These are phyloP conservation scores for Andrena cerasifolii DNA, from an alignment of 1,140 invertebrate genomes.

Conservation along the genomic window DNA sequence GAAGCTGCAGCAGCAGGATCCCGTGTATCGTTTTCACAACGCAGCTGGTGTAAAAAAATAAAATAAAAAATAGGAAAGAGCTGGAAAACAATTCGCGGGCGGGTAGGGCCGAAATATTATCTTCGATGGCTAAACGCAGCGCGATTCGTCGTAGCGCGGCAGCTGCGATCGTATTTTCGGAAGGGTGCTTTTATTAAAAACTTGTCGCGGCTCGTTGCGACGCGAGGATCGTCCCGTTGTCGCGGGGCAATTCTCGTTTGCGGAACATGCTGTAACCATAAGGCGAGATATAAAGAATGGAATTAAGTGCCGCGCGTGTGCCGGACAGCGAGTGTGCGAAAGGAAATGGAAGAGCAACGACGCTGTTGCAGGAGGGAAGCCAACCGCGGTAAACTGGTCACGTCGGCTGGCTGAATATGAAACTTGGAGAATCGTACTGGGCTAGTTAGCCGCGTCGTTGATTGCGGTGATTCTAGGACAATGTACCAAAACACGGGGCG, in stretches of 20 bases:
- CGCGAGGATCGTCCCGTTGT: background rate
- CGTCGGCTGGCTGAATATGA: background rate
- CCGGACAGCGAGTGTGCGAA: background rate
- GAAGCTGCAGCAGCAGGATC: no score
- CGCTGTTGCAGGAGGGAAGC: background rate
- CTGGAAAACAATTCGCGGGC: conserved; percentile 14
- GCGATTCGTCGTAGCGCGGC: background rate
- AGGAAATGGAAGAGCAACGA: background rate
- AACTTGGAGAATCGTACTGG: background rate
- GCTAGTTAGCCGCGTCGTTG: background rate
- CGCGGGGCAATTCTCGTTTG: background rate
- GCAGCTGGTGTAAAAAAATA: conserved; percentile 5
- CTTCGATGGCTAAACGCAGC: conserved; percentile 6
- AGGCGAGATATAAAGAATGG: conserved; percentile 1
- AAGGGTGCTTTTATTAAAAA: conserved; percentile 17
- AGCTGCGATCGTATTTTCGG: conserved; percentile 27
- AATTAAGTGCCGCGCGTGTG: conserved; percentile 11
- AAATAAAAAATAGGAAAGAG: background rate
- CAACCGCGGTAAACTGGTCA: background rate
- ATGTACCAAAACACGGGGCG: no score
- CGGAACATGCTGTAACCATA: background rate
- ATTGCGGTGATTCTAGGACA: no score
- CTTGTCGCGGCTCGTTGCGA: background rate
- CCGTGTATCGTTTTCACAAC: no score
- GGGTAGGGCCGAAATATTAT: conserved; percentile 1